Base-by-base conservation (phyloP, 2,113 vertebrate species). In the Etia nguti region DNA sequence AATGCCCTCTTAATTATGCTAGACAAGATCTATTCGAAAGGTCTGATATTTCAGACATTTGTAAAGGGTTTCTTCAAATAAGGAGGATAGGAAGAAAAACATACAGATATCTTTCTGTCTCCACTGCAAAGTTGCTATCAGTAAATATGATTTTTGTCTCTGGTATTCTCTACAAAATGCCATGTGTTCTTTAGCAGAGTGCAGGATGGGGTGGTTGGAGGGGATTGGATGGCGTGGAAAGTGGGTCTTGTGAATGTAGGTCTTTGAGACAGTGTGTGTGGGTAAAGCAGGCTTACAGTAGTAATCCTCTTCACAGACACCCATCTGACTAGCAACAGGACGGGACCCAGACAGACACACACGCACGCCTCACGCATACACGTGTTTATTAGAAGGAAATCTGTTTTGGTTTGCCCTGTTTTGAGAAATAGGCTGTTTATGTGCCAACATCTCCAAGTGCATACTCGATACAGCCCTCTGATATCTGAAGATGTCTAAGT, bases 301-400 rank as follows among this genome's bases (percentile, higher is more conserved):
- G 83, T 97, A 97, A 97, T 96, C 96, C 95, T 93, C 91, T 94
- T 93, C 93, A 93, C 94, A 97, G 96, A 96, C 96, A 93, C 93
- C 95, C 95, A 96, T 95, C 95, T 96, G 95, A 96, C 93, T 89
- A 86, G 95, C 91, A 93, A 95, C 94, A 93, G 94, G 93, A 95
- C 85, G 29, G 84, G 70, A 82, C 55, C 91, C 93, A 95, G 94
- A 95, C 93, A 88, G 79, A 80, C 77, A 70, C 57, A 84, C 79
- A 82, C 55, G 43, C n/a, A 55, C 79, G 46, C 59, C 59, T 68
- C 77, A 48, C 79, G 46, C 82, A 82, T 38, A 82, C 2, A 26
- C 24, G 54, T 56, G 82, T 90, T 89, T 90, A 62, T 85, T 75
- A 83, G 60, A 83, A 79, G 80, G 90, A 89, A 89, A 89, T 91